Base-by-base conservation (phyloP, 2,888 invertebrate species). In the Allacma fusca region DNA sequence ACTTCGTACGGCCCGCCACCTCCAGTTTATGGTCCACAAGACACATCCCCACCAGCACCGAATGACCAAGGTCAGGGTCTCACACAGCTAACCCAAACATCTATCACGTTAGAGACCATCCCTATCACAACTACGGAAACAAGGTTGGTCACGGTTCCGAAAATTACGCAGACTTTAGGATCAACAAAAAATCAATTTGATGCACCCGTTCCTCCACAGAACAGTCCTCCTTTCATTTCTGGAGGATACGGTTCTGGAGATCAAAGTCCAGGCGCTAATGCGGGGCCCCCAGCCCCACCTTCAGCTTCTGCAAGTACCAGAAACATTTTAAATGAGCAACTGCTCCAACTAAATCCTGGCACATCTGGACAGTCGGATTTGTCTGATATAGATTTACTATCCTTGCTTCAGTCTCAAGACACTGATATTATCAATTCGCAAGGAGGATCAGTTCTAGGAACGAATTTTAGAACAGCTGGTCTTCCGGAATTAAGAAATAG, bases 41-140 rank as follows among this genome's bases (percentile, higher is more conserved):
- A 21, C 4, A 43, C 70, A 70, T n/a, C 70, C 1, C 62, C 62
- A 62, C 24, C 62, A 26, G 23, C 24, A 26, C 62, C 62, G 9
- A 62, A 62, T 26, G 62, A 62, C 24, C 23, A 62, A n/a, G 62
- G 62, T 34, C 59, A 16, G 1, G 34, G 34, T 23, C 23, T 29
- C 12, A 29, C 59, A 29, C 68, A 68, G 19, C 69, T 69, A 9
- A 70, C 75, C 12, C 70, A 70, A 59, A 79, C 79, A n/a, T 77
- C 77, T 28, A 79, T 79, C n/a, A 75, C 77, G 0, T 57, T 77
- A 12, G 77, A 79, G 29, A 79, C 79, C 13, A 79, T 79, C 57
- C 79, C 79, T 0, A 77, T 79, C 26, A 77, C 77, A 65, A 79
- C 79, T 1, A 75, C 77, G 0, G 74, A 77, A 24, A 79, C 79